A percentile compares a stretch with the other conserved stretches of the same genome.
phyloP scores from a whole-genome alignment of 1,140 invertebrate species.

The Saxidomus purpurata region DNA sequence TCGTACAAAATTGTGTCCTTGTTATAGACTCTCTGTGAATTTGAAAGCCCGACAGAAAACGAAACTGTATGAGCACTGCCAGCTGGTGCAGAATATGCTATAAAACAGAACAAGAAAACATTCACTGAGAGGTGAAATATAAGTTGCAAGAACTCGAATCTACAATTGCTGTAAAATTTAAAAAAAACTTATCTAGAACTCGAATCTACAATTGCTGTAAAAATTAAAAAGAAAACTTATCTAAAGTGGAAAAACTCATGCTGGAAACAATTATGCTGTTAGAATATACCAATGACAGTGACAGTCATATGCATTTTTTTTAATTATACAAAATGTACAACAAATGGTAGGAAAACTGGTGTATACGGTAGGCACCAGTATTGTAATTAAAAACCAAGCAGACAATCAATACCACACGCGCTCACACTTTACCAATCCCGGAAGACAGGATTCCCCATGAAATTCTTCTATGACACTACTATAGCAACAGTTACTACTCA shows the following conservation, averaged over 20 bases:
- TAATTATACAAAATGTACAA: no score
- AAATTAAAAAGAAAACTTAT: not conserved
- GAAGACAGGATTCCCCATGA: no score
- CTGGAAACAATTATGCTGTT: no score
- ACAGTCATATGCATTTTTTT: no score
- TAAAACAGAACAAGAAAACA: not conserved
- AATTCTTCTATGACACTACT: no score
- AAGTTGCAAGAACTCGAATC: not conserved
- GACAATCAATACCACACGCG: no score
- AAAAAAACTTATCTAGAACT: not conserved
- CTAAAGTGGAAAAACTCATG: no score
- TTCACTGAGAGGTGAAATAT: not conserved
- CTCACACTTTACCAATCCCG: no score
- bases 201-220: not conserved
- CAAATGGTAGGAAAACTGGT: no score
- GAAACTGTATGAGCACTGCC: not conserved
- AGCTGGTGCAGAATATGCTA: constrained; percentile 6
- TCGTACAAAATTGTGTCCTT: constrained; percentile 44
- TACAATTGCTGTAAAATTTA: not conserved
- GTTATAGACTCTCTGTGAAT: constrained; percentile 25
- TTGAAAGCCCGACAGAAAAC: constrained; percentile 50
- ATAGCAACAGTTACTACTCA: no score
- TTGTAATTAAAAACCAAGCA: no score
- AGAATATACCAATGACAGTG: not conserved
- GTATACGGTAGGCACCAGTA: no score